Evolutionary conservation across 2,113 vertebrate species (phyloP), one percentile per base, ranked within the genome.

Genomic region (Melanerpes aurifrons): DNA sequence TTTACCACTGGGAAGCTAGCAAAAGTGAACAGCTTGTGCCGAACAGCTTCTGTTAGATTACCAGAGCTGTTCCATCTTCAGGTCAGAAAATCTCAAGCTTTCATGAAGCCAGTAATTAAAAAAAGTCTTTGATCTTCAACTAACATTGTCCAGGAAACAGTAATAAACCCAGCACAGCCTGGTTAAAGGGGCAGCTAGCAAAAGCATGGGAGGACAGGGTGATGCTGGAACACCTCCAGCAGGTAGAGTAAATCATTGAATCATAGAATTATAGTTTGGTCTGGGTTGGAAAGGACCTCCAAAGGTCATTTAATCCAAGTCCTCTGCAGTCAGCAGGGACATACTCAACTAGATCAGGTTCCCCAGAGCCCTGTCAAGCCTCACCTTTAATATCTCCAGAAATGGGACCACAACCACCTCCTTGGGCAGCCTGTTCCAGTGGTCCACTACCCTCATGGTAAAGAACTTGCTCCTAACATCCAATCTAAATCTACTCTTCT

Each of bases 1-100:
- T 86, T 91, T 88, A 89, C 92, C 48, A 68, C 80, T 63, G 73
- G 88, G 80, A 91, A 88, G 79, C 40, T 58, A 75, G 63, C 28
- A 88, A 29, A 81, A 91, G 68, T 32, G 94, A 91, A 43, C 69
- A 91, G 76, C 29, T 79, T 71, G 48, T 58, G 22, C 83, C 0
- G 0, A 96, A 40, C 66, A 62, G 50, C 63, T 47, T 89, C 79
- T 1, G 1, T 48, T 71, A 83, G 43, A 29, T 66, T 82, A 74
- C 87, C 92, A 82, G 82, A 87, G 72, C 19, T 75, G 17, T 74
- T 93, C 43, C 68, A 45, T 40, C 69, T 66, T 59, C 6, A 3
- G 58, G 56, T 86, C 47, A 69, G 86, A 90, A 91, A 91, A 92
- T 22, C 58, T 81, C 66, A 35, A 68, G 17, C 37, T 91, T 92